Percentiles rank a stretch among this genome's conserved stretches.
Evolutionary conservation across 2,888 invertebrate genomes (phyloP).

Genomic region (Scaptomyza parva): DNA sequence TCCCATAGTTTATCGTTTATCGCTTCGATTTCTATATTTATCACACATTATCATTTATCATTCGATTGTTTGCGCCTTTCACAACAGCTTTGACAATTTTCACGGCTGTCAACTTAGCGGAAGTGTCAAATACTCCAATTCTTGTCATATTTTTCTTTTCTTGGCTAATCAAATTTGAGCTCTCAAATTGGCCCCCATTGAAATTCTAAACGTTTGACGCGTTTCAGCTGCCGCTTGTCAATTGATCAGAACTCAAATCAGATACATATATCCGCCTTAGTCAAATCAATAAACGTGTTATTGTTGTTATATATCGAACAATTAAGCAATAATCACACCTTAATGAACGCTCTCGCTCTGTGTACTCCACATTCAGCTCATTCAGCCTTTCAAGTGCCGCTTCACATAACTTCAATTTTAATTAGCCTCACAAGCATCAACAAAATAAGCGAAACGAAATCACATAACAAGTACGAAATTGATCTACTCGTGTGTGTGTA

Average conservation of each 20-base stretch:
- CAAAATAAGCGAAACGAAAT: conserved; percentile 1
- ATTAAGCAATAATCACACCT: conserved; percentile 78
- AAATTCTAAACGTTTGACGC: conserved; percentile 53
- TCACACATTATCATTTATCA: conserved; percentile 62
- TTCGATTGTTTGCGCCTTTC: conserved; percentile 68
- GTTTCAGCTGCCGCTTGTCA: conserved; percentile 2
- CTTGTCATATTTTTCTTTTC: conserved; percentile 2
- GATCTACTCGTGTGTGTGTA: background rate
- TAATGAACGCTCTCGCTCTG: conserved; percentile 62
- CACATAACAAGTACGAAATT: conserved; percentile 6
- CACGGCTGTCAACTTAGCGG: conserved; percentile 81
- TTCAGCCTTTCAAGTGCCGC: conserved; percentile 74
- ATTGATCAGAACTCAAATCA: conserved; percentile 50
- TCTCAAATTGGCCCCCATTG: conserved; percentile 40
- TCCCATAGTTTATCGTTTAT: conserved; percentile 20
- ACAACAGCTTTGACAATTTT: conserved; percentile 75
- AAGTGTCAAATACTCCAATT: conserved; percentile 67
- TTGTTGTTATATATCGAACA: conserved; percentile 61
- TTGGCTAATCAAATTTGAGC: conserved; percentile 37
- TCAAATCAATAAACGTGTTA: conserved; percentile 55
- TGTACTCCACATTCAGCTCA: conserved; percentile 33
- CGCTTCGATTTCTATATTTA: conserved; percentile 12
- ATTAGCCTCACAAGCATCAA: conserved; percentile 69
- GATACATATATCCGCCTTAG: conserved; percentile 63
- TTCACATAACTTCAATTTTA: conserved; percentile 59